Conservation (phyloP, 2,797 vertebrate species). For the Enteromius radiatus region DNA sequence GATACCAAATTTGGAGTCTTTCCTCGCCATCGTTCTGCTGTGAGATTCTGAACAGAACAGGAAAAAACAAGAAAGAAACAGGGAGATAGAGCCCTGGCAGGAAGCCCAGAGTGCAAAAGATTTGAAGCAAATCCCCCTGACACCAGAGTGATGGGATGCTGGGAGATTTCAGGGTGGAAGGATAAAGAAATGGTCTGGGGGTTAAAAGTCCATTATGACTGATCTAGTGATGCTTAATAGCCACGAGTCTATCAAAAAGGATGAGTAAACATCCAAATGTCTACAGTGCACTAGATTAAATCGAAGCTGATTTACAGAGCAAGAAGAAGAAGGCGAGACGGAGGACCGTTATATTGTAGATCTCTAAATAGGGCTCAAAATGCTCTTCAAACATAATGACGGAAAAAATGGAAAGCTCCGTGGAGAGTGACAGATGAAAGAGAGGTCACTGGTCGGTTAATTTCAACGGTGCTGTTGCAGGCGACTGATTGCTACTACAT, state of each 20-base stretch:
- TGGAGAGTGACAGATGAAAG: neutral
- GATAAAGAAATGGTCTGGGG: slow-evolving; percentile 56
- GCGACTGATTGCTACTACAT: slow-evolving; percentile 36
- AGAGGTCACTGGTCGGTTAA: slow-evolving; percentile 31
- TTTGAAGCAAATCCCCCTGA: slow-evolving; percentile 69
- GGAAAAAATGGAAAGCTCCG: neutral
- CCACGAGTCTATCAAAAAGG: slow-evolving; percentile 54
- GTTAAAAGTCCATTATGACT: slow-evolving; percentile 62
- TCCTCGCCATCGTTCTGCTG: slow-evolving; percentile 27
- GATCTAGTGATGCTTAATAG: slow-evolving; percentile 61
- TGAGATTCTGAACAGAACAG: slow-evolving; percentile 60
- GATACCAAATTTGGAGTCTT: slow-evolving; percentile 35
- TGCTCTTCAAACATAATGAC: slow-evolving; percentile 29
- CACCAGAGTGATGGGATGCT: slow-evolving; percentile 62
- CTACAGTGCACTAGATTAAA: slow-evolving; percentile 7
- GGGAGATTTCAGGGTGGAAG: slow-evolving; percentile 63
- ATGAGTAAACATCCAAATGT: slow-evolving; percentile 62
- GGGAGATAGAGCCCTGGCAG: slow-evolving; percentile 67
- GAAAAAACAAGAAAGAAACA: slow-evolving; percentile 55
- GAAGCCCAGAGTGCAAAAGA: slow-evolving; percentile 63
- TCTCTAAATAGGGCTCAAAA: slow-evolving; percentile 25
- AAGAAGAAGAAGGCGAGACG: neutral
- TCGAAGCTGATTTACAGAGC: slow-evolving; percentile 12
- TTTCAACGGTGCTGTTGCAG: slow-evolving; percentile 32
- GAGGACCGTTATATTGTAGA: neutral